phyloP scores from a whole-genome alignment of 2,113 vertebrate species.

The Morone saxatilis region DNA sequence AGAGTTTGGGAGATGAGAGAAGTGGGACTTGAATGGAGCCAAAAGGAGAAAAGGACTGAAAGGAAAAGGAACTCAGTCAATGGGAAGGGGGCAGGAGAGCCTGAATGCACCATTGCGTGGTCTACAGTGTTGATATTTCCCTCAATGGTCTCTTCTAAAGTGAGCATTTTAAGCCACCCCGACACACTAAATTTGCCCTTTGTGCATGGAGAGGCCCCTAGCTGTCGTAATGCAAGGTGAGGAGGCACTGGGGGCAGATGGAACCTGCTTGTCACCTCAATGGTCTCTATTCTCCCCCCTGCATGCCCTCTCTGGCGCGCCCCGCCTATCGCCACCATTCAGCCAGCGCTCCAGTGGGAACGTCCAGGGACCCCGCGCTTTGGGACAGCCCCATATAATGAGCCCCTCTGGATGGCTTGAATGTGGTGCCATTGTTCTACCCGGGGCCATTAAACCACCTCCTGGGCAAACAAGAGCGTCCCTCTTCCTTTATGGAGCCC shows the following conservation, averaged over 20 bases:
- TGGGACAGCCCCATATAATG: conserved; percentile 91
- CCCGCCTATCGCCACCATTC: conserved; percentile 91
- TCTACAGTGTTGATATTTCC: conserved; percentile 87
- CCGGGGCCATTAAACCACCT: conserved; percentile 95
- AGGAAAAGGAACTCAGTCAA: conserved; percentile 87
- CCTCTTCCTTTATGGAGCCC: conserved; percentile 93
- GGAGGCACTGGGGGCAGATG: conserved; percentile 93
- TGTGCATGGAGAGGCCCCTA: conserved; percentile 87
- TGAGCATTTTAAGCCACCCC: conserved; percentile 87
- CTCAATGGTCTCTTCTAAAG: conserved; percentile 87
- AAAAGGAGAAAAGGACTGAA: conserved; percentile 86
- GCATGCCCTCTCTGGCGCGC: conserved; percentile 73
- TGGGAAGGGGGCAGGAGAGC: conserved; percentile 83
- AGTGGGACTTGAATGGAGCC: conserved; percentile 82
- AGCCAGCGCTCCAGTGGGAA: conserved; percentile 92
- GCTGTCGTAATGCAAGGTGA: conserved; percentile 94
- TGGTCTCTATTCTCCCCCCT: conserved; percentile 88
- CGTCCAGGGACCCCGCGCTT: conserved; percentile 88
- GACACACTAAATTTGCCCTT: conserved; percentile 89
- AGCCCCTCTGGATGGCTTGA: conserved; percentile 89
- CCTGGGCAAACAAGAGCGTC: conserved; percentile 96
- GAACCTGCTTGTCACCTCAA: conserved; percentile 95
- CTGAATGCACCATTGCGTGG: conserved; percentile 88
- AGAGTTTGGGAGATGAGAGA: conserved; percentile 87
- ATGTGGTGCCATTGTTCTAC: conserved; percentile 94